Percentiles rank a stretch among this genome's conserved stretches.
Evolutionary conservation across 2,113 vertebrate species (phyloP).

Genomic region (Dasyprocta punctata): DNA sequence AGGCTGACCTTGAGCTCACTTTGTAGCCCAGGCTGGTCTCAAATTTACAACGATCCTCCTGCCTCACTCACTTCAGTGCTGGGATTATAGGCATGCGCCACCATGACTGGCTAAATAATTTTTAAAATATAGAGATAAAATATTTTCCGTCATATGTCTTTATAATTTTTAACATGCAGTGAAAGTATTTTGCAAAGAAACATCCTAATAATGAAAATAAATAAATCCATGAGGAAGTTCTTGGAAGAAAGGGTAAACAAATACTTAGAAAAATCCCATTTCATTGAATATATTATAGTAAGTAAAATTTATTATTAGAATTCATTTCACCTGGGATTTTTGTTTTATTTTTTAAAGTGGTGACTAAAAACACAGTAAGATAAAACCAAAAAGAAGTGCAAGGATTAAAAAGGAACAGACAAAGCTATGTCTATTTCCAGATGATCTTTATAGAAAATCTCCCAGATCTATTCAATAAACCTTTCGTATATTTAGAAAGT

Average conservation of each 20-base stretch:
- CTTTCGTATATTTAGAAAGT: not conserved
- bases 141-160: not conserved
- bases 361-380: not conserved
- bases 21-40: too few species aligned
- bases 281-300: not conserved
- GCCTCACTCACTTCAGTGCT: too few species aligned
- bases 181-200: constrained; percentile 1
- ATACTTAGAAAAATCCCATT: not conserved
- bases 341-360: not conserved
- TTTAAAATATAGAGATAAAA: constrained; percentile 27
- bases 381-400: not conserved
- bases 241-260: not conserved
- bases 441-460: not conserved
- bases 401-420: not conserved
- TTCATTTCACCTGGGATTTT: not conserved
- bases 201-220: not conserved
- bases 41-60: too few species aligned
- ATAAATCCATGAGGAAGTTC: not conserved
- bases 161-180: not conserved
- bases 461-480: not conserved
- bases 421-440: not conserved
- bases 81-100: too few species aligned
- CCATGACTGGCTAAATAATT: not conserved
- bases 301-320: not conserved
- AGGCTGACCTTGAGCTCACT: too few species aligned